Percentiles rank a stretch among this genome's conserved stretches.
Evolutionary conservation across 1,140 invertebrate species (phyloP).

Genomic region (Drosophila sp.): DNA sequence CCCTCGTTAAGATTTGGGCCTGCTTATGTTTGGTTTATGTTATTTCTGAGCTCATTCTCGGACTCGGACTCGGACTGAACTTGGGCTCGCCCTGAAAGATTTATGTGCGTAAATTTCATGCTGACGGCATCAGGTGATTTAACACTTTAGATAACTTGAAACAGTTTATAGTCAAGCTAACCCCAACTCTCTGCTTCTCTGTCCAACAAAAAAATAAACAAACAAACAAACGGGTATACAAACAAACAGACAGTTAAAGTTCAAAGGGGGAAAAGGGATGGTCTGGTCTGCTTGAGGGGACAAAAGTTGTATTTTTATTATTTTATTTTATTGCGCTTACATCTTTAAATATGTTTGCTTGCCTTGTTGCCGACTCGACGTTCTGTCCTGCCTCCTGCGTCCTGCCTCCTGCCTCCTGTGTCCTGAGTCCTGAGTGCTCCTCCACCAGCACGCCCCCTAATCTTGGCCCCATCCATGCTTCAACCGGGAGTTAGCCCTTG

Average conservation of each 20-base stretch:
- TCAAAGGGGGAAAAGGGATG: conserved; percentile 6
- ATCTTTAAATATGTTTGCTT: conserved; percentile 80
- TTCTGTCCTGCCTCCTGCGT: conserved; percentile 1
- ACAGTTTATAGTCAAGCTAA: conserved; percentile 71
- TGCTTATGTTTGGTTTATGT: conserved; percentile 81
- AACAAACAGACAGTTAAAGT: conserved; percentile 38
- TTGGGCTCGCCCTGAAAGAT: conserved; percentile 69
- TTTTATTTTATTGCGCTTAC: conserved; percentile 82
- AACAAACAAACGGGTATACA: conserved; percentile 22
- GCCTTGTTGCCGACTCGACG: conserved; percentile 49
- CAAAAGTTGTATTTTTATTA: conserved; percentile 80
- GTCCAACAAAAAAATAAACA: conserved; percentile 6
- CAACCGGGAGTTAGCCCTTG: conserved; percentile 54
- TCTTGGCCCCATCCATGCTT: conserved; percentile 8
- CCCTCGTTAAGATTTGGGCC: conserved; percentile 55
- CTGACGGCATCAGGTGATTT: conserved; percentile 84
- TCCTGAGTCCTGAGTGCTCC: not conserved
- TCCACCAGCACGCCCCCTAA: too few species aligned
- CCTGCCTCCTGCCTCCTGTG: not conserved
- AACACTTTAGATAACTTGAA: conserved; percentile 84
- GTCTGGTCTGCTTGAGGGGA: conserved; percentile 24
- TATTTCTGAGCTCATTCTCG: conserved; percentile 65
- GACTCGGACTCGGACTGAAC: conserved; percentile 51
- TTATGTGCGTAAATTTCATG: conserved; percentile 84
- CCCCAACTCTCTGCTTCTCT: not conserved